Conservation (phyloP, 2,888 invertebrate species). For the Eugnorisma glareosa region DNA sequence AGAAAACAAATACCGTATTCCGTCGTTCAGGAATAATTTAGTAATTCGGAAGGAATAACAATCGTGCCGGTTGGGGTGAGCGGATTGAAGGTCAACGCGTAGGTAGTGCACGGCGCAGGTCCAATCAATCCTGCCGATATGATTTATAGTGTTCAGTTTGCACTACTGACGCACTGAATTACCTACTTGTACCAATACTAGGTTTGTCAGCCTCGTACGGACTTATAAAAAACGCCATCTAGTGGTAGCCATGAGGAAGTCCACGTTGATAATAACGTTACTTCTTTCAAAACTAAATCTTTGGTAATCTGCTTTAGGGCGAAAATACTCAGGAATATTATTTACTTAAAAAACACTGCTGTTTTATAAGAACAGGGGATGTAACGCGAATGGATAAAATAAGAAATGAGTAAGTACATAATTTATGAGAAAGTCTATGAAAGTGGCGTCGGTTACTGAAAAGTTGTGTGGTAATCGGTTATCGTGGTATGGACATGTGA, state of each 20-base stretch:
- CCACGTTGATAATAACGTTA: background rate
- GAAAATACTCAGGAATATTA: background rate
- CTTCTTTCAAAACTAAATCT: background rate
- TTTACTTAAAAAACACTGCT: background rate
- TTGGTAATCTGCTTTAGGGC: background rate
- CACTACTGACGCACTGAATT: background rate
- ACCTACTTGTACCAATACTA: background rate
- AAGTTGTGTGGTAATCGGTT: no score
- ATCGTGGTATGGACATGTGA: no score
- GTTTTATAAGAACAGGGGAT: no score
- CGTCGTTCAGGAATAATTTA: background rate
- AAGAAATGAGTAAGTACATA: no score
- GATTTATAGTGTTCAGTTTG: constrained; percentile 8
- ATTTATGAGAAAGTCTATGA: no score
- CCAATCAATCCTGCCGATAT: background rate
- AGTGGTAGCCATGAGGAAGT: background rate
- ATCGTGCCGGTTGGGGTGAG: no score
- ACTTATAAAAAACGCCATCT: background rate
- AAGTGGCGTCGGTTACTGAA: no score
- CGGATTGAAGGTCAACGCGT: background rate
- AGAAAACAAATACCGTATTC: background rate
- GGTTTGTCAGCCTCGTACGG: background rate
- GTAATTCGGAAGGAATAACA: background rate
- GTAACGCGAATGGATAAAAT: no score
- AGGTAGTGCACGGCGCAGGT: constrained; percentile 8